Base-by-base conservation (phyloP, 30 jellyfish, hydroid and myxozoan species). In the Chrysaora quinquecirrha region DNA sequence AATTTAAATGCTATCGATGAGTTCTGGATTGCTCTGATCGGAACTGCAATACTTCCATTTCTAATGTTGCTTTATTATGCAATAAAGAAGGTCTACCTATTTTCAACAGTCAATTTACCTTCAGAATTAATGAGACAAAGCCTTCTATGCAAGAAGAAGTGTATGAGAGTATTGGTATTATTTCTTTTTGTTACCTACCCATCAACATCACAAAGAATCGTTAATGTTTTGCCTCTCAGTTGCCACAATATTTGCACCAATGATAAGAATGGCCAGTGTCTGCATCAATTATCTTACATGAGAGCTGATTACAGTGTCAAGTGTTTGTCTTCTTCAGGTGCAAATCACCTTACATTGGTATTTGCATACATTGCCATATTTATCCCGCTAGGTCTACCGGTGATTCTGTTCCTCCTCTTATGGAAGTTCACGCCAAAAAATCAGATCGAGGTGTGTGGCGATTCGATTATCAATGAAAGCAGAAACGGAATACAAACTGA, bases 111-210 rank as follows among this genome's bases (percentile, higher is more conserved):
- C 0, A 4, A 34, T 10, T 22, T 30, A 7, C 20, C 20, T 6
- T 22, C 24, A 24, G 23, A 19, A 14, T 73, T 21, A 30, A 48
- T 14, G 28, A 0, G 48, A 23, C 48, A 32, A 30, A 32, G 85
- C 14, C 1, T 21, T 2, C 10, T 18, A 0, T 73, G 43, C 28
- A 32, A 18, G 23, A 79, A 47, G 71, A 28, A 47, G 61, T 63
- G 76, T 23, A 43, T 54, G 22, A 47, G 82, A 22, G 21, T 34
- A 4, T 22, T 77, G 2, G 28, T 48, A 34, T 28, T 77, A 0
- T 77, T 77, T 60, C 66, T 58, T 22, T 61, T 77, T 14, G 79
- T 76, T n/a, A 77, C 89, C 3, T 77, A 77, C 28, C 64, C 89
- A 1, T 11, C 61, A 11, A 77, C 82, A 38, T 58, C 89, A 61